phyloP scores from a whole-genome alignment of 2,888 invertebrate genomes.

The Oconnorella tubifera region DNA sequence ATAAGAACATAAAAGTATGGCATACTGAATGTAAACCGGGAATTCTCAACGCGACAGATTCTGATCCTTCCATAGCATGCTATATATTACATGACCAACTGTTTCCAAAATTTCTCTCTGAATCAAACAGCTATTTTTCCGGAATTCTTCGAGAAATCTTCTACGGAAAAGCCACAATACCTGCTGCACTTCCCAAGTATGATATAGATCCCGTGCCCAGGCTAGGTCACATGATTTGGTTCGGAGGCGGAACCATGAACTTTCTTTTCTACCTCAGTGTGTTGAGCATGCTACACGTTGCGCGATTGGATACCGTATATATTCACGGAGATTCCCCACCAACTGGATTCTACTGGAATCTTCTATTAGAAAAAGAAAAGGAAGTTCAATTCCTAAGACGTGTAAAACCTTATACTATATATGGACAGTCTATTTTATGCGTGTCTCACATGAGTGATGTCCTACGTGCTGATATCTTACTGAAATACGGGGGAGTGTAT shows the following conservation, averaged over 20 bases:
- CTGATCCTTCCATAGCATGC: too few relatives aligned
- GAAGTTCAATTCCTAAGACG: background rate
- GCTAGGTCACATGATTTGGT: slow-evolving; percentile 49
- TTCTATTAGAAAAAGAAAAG: background rate
- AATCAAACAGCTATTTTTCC: too few relatives aligned
- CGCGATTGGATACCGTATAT: slow-evolving; percentile 42
- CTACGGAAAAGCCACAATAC: too few relatives aligned
- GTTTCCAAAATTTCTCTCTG: too few relatives aligned
- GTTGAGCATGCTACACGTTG: slow-evolving; percentile 42
- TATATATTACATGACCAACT: too few relatives aligned
- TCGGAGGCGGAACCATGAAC: slow-evolving; percentile 40
- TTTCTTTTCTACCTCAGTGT: slow-evolving; percentile 47
- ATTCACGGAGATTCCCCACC: slow-evolving; percentile 44
- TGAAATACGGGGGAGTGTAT: slow-evolving; percentile 50
- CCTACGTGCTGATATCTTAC: slow-evolving; percentile 44
- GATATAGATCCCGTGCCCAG: too few relatives aligned
- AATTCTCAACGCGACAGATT: too few relatives aligned
- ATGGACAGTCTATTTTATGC: slow-evolving; percentile 32
- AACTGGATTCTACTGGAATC: slow-evolving; percentile 19
- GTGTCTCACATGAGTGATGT: slow-evolving; percentile 45
- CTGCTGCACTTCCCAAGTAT: too few relatives aligned
- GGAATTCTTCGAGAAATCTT: too few relatives aligned
- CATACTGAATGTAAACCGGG: too few relatives aligned
- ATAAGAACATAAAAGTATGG: too few relatives aligned
- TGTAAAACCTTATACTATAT: too few relatives aligned